These are phyloP conservation scores for Yponomeuta evonymella DNA, from an alignment of 2,888 invertebrate species.

Conservation along the genomic window DNA sequence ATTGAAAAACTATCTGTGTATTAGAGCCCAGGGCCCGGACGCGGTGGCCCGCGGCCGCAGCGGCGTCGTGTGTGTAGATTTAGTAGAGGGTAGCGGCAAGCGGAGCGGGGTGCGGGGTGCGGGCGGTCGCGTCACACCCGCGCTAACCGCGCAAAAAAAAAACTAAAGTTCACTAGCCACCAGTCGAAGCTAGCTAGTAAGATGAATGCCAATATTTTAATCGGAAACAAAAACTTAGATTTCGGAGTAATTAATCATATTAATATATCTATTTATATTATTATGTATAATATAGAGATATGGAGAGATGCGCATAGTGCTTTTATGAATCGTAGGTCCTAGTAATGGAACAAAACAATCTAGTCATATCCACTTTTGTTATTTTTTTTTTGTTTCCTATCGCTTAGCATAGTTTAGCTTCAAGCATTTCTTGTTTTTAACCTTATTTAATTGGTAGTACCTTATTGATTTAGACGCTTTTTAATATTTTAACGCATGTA, in stretches of 20 bases:
- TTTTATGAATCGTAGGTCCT: slow-evolving; percentile 71
- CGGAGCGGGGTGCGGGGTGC: slow-evolving; percentile 3
- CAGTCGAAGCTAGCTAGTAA: slow-evolving; percentile 62
- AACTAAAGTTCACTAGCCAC: slow-evolving; percentile 32
- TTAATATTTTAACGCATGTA: slow-evolving; percentile 3
- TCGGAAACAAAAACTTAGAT: slow-evolving; percentile 65
- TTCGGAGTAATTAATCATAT: slow-evolving; percentile 68
- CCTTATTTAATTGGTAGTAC: slow-evolving; percentile 5
- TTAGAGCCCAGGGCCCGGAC: background rate
- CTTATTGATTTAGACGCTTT: slow-evolving; percentile 10
- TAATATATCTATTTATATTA: slow-evolving; percentile 66
- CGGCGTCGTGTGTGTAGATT: slow-evolving; percentile 3
- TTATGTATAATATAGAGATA: slow-evolving; percentile 48
- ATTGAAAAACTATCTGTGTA: too few relatives aligned
- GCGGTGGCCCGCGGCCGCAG: background rate
- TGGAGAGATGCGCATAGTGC: slow-evolving; percentile 75
- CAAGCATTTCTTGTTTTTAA: slow-evolving; percentile 48
- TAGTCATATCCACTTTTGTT: slow-evolving; percentile 74
- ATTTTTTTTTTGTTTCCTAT: slow-evolving; percentile 62
- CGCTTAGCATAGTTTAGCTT: slow-evolving; percentile 76
- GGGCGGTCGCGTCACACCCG: background rate
- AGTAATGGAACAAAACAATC: slow-evolving; percentile 69
- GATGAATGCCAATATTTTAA: slow-evolving; percentile 74
- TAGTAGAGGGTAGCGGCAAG: slow-evolving; percentile 8
- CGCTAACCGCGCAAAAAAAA: background rate